Conservation (phyloP, 2,888 invertebrate genomes). For the Drosophila meridiana region DNA sequence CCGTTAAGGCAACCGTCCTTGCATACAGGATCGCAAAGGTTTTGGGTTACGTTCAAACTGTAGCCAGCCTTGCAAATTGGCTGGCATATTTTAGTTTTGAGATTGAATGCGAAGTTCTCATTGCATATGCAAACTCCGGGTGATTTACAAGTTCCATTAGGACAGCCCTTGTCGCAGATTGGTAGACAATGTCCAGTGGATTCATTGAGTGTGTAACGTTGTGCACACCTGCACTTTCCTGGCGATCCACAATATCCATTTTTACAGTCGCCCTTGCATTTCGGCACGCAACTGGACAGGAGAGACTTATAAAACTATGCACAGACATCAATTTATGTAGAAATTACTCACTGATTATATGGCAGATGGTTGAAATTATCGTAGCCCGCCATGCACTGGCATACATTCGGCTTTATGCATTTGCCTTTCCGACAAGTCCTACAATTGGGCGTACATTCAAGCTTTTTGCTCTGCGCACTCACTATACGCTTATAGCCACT, state of each 20-base stretch:
- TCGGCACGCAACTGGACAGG: slow-evolving; percentile 73
- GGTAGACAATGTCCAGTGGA: slow-evolving; percentile 72
- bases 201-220: slow-evolving; percentile 32
- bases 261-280: slow-evolving; percentile 75
- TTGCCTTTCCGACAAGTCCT: slow-evolving; percentile 64
- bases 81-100: slow-evolving; percentile 71
- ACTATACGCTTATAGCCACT: slow-evolving; percentile 36
- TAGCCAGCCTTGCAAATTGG: slow-evolving; percentile 63
- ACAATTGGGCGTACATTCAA: slow-evolving; percentile 68
- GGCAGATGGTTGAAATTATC: slow-evolving; percentile 49
- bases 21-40: slow-evolving; percentile 65
- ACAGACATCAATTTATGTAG: neutral
- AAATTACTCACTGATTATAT: slow-evolving; percentile 41
- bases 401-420: slow-evolving; percentile 81
- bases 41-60: slow-evolving; percentile 16
- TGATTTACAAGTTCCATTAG: slow-evolving; percentile 82
- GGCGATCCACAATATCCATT: slow-evolving; percentile 80
- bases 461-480: neutral
- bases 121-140: slow-evolving; percentile 87
- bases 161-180: slow-evolving; percentile 74
- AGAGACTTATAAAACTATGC: neutral
- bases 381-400: slow-evolving; percentile 84
- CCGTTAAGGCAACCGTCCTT: slow-evolving; percentile 74
- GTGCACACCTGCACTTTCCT: slow-evolving; percentile 71
- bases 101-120: slow-evolving; percentile 85